Evolutionary conservation across 2,888 invertebrate species (phyloP).

Genomic region (Drosophila sordidula): DNA sequence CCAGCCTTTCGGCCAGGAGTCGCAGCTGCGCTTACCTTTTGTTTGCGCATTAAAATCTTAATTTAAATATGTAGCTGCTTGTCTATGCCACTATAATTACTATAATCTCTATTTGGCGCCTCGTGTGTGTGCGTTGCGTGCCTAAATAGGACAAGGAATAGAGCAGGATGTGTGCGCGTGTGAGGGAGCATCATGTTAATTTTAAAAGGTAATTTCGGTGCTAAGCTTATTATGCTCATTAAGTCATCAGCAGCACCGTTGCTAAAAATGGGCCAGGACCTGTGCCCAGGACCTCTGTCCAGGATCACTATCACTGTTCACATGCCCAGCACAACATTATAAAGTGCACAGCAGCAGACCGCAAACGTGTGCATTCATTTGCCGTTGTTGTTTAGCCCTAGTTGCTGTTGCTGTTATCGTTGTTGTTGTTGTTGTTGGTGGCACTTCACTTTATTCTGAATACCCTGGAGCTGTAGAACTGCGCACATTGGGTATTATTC

Average conservation of each 20-base stretch:
- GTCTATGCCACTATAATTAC: conserved; percentile 68
- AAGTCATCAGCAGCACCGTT: conserved; percentile 68
- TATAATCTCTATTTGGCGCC: conserved; percentile 58
- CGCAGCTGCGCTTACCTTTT: conserved; percentile 45
- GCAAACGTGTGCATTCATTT: conserved; percentile 68
- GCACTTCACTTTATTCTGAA: conserved; percentile 53
- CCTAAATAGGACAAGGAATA: conserved; percentile 14
- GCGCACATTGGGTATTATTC: background rate
- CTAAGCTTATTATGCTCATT: conserved; percentile 79
- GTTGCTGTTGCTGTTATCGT: conserved; percentile 34
- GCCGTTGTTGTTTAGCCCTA: conserved; percentile 55
- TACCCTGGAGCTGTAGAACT: conserved; percentile 10
- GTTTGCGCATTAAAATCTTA: conserved; percentile 73
- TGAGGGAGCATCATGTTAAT: conserved; percentile 72
- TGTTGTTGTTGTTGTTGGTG: conserved; percentile 17
- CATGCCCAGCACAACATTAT: conserved; percentile 56
- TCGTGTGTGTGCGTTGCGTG: conserved; percentile 27
- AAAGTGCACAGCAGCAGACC: conserved; percentile 62
- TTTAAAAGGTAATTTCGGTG: conserved; percentile 79
- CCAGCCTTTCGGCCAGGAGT: background rate
- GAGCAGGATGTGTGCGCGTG: conserved; percentile 13
- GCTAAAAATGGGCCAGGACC: conserved; percentile 37
- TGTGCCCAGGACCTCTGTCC: conserved; percentile 21
- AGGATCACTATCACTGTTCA: conserved; percentile 26
- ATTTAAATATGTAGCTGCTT: conserved; percentile 77